A percentile compares a stretch with the other conserved stretches of the same genome.
phyloP scores from a whole-genome alignment of 2,888 invertebrate genomes.

The Monopis laevigella region DNA sequence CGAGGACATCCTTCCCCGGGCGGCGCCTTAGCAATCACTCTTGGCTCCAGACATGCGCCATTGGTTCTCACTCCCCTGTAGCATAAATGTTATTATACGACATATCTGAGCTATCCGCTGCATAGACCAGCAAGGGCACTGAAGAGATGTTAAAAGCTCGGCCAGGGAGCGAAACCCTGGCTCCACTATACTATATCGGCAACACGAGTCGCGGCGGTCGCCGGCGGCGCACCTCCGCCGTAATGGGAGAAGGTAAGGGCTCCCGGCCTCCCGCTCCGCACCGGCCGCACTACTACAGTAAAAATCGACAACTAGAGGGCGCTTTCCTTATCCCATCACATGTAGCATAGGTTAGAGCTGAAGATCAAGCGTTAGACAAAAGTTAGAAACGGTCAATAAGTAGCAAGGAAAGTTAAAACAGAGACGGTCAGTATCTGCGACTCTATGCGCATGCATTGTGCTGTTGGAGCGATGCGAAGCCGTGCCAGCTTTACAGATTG shows the following conservation, averaged over 20 bases:
- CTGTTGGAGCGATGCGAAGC: conserved; percentile 58
- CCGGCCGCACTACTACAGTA: conserved; percentile 33
- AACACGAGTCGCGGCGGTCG: conserved; percentile 57
- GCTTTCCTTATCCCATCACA: conserved; percentile 82
- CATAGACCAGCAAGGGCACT: conserved; percentile 45
- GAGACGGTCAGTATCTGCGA: conserved; percentile 27
- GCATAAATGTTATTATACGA: too few species aligned
- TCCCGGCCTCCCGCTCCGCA: conserved; percentile 59
- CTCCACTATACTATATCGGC: conserved; percentile 38
- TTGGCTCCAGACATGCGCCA: conserved; percentile 74
- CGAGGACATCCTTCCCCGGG: conserved; percentile 89
- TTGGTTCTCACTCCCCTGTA: conserved; percentile 60
- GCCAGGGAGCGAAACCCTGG: conserved; percentile 41
- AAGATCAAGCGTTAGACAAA: conserved; percentile 55
- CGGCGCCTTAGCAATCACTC: conserved; percentile 81
- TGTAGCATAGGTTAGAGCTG: conserved; percentile 45
- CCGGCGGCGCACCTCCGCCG: conserved; percentile 66
- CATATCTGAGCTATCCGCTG: conserved; percentile 17
- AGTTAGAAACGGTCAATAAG: conserved; percentile 50
- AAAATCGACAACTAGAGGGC: conserved; percentile 66
- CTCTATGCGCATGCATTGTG: conserved; percentile 48
- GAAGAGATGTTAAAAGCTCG: conserved; percentile 61
- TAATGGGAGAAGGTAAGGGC: conserved; percentile 68
- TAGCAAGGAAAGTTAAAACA: conserved; percentile 56
- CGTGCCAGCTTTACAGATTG: conserved; percentile 60